These are phyloP conservation scores for Papilio machaon DNA, from an alignment of 1,140 invertebrate species.

Conservation along the genomic window DNA sequence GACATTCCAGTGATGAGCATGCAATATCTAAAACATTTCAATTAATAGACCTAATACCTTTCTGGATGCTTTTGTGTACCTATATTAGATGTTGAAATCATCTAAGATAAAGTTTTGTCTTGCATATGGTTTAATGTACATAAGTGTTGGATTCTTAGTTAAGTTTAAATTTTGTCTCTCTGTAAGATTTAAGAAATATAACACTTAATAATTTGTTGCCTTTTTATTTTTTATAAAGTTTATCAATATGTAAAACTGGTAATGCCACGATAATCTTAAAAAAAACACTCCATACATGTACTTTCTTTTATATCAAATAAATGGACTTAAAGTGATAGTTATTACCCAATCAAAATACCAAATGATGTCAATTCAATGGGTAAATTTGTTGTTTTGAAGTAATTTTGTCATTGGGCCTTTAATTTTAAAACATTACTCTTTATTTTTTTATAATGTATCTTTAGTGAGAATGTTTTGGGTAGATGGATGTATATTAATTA, in stretches of 20 bases:
- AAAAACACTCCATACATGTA: too few relatives aligned
- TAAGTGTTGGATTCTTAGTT: constrained; percentile 26
- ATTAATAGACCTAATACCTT: not conserved
- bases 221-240: constrained; percentile 33
- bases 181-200: constrained; percentile 35
- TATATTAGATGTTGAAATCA: not conserved
- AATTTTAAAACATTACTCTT: too few relatives aligned
- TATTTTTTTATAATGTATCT: too few relatives aligned
- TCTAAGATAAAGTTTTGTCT: not conserved
- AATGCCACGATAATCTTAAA: not conserved
- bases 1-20: constrained; percentile 11
- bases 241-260: too few relatives aligned
- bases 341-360: too few relatives aligned
- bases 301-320: too few relatives aligned
- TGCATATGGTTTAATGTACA: constrained; percentile 13
- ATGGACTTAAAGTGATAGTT: too few relatives aligned
- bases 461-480: too few relatives aligned
- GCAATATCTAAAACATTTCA: not conserved
- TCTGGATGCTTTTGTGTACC: not conserved
- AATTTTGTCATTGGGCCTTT: too few relatives aligned
- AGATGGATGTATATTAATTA: too few relatives aligned
- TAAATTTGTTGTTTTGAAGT: too few relatives aligned
- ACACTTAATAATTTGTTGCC: constrained; percentile 14
- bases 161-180: constrained; percentile 35
- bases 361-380: too few relatives aligned